Evolutionary conservation across 1,140 invertebrate species (phyloP).

Genomic region (Zaprionus inermis): DNA sequence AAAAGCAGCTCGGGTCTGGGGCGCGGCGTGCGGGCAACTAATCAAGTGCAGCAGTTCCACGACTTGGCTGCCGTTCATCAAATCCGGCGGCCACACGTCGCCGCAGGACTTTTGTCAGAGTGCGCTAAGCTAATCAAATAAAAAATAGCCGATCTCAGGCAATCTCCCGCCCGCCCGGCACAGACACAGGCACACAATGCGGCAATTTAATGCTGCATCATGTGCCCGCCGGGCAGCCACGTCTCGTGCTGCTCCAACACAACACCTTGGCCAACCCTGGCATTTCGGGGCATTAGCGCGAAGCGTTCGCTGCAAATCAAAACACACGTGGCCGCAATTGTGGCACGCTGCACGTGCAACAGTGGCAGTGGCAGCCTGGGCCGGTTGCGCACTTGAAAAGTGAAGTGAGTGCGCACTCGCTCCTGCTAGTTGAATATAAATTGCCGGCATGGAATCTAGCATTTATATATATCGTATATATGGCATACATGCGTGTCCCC

Average conservation of each 20-base stretch:
- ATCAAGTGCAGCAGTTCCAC: constrained; percentile 57
- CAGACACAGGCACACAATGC: constrained; percentile 72
- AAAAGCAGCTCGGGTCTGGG: constrained; percentile 55
- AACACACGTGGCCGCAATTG: constrained; percentile 84
- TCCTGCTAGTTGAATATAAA: constrained; percentile 38
- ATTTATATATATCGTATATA: neutral
- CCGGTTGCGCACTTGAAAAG: constrained; percentile 73
- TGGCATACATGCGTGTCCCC: constrained; percentile 3
- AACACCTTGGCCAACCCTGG: constrained; percentile 30
- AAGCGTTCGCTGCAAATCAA: constrained; percentile 83
- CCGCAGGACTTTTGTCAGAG: constrained; percentile 68
- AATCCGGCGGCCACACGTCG: constrained; percentile 76
- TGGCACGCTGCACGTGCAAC: constrained; percentile 81
- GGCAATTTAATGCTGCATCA: constrained; percentile 84
- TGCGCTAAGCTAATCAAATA: constrained; percentile 82
- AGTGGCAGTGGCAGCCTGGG: constrained; percentile 44
- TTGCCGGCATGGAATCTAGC: constrained; percentile 34
- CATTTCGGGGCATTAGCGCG: constrained; percentile 57
- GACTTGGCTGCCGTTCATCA: constrained; percentile 70
- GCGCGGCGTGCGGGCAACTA: constrained; percentile 55
- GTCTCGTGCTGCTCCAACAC: constrained; percentile 28
- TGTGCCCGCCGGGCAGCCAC: constrained; percentile 71
- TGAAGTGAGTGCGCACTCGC: neutral
- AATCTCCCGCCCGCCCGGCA: constrained; percentile 58
- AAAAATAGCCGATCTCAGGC: constrained; percentile 55